Evolutionary conservation across 1,140 invertebrate species (phyloP).

Genomic region (Hyphantria cunea): DNA sequence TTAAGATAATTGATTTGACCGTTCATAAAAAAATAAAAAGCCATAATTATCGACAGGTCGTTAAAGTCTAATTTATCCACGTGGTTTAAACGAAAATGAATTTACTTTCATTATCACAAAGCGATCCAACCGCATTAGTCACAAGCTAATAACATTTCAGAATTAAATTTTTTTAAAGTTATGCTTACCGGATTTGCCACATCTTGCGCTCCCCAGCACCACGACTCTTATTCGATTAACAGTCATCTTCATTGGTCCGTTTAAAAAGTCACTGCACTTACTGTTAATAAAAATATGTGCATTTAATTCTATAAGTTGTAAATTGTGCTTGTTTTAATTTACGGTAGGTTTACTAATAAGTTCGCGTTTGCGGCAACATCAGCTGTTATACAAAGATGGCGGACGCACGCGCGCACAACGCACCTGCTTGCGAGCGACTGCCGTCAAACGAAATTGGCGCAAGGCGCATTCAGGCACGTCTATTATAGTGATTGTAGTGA

Average conservation of each 20-base stretch:
- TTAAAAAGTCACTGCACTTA: conserved; percentile 54
- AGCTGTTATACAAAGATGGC: conserved; percentile 58
- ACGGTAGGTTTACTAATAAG: conserved; percentile 37
- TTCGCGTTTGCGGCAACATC: conserved; percentile 59
- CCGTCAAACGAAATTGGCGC: conserved; percentile 69
- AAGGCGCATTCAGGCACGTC: conserved; percentile 53
- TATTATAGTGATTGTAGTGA: conserved; percentile 51
- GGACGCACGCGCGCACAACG: conserved; percentile 70
- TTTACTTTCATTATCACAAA: conserved; percentile 18
- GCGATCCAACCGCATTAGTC: conserved; percentile 32
- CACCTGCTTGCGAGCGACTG: conserved; percentile 76
- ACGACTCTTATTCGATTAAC: conserved; percentile 87
- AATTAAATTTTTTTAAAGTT: conserved; percentile 32
- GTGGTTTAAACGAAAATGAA: conserved; percentile 27
- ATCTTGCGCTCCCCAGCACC: conserved; percentile 85
- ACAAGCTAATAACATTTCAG: conserved; percentile 36
- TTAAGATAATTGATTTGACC: conserved; percentile 69
- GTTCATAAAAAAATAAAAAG: conserved; percentile 30
- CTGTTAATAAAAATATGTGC: conserved; percentile 41
- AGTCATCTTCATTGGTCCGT: conserved; percentile 75
- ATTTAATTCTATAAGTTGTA: conserved; percentile 36
- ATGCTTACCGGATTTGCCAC: conserved; percentile 84
- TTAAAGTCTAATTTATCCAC: conserved; percentile 29
- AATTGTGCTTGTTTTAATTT: conserved; percentile 34
- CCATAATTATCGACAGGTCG: conserved; percentile 27